Conservation (phyloP, 2,888 invertebrate species). For the Pristionchus exspectatus region DNA sequence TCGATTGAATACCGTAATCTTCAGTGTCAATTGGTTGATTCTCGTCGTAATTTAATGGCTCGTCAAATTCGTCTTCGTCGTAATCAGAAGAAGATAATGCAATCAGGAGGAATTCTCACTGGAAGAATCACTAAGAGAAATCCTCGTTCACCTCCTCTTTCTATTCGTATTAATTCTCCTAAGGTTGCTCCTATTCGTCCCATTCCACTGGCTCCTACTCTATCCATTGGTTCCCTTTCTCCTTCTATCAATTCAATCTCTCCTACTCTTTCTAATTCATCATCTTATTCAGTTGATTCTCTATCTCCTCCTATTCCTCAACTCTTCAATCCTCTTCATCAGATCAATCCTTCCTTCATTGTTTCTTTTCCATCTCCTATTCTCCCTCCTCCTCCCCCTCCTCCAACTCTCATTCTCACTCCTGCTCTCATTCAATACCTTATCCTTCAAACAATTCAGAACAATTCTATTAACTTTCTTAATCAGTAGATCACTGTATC, state of each 20-base stretch:
- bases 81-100: conserved; percentile 60
- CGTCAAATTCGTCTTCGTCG: conserved; percentile 76
- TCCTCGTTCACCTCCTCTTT: neutral
- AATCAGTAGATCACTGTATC: conserved; percentile 50
- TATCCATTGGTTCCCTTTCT: neutral
- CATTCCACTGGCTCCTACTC: neutral
- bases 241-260: conserved; percentile 8
- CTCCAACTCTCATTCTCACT: neutral
- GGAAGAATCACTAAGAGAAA: neutral
- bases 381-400: conserved; percentile 1
- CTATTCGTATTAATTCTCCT: neutral
- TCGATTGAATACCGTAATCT: conserved; percentile 35
- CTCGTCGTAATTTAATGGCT: conserved; percentile 75
- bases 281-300: neutral
- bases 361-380: conserved; percentile 41
- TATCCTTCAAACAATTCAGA: conserved; percentile 35
- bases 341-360: conserved; percentile 41
- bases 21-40: conserved; percentile 75
- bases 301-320: conserved; percentile 56
- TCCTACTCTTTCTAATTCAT: neutral
- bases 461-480: conserved; percentile 48
- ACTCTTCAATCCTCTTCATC: conserved; percentile 55
- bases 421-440: conserved; percentile 16
- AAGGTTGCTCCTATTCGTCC: neutral
- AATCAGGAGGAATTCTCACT: neutral